These are phyloP conservation scores for Cloeon dipterum DNA, from an alignment of 2,888 invertebrate species.

Conservation along the genomic window DNA sequence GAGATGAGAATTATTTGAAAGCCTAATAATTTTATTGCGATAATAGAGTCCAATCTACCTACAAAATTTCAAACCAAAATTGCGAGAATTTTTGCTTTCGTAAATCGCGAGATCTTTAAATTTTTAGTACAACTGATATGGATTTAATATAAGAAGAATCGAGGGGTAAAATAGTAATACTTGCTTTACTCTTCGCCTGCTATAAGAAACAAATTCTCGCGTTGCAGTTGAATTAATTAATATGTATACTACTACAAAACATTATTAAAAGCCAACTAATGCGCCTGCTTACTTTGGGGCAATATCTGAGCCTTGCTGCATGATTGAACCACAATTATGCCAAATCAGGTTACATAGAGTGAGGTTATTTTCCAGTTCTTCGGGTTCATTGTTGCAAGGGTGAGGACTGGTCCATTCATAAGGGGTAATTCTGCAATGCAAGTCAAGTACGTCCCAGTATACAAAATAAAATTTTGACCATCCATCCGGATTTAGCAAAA, in stretches of 20 bases:
- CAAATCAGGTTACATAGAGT: conserved; percentile 29
- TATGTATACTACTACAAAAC: conserved; percentile 2
- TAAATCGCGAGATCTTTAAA: too few relatives aligned
- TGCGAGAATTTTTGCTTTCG: too few relatives aligned
- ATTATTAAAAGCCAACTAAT: conserved; percentile 20
- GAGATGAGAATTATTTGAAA: background rate
- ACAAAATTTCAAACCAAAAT: conserved; percentile 1
- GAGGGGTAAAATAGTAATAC: too few relatives aligned
- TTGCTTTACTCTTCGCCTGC: background rate
- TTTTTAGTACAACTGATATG: conserved; percentile 3
- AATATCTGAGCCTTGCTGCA: conserved; percentile 29
- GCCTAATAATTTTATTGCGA: background rate
- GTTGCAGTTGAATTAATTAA: conserved; percentile 1
- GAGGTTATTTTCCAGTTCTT: conserved; percentile 28
- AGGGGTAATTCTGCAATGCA: conserved; percentile 20
- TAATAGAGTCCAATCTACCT: conserved; percentile 3
- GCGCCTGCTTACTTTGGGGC: conserved; percentile 20
- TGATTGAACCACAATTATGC: conserved; percentile 30
- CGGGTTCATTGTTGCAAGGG: conserved; percentile 24
- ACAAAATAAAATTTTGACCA: too few relatives aligned
- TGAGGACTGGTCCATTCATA: conserved; percentile 30
- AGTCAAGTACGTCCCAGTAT: too few relatives aligned
- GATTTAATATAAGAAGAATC: too few relatives aligned
- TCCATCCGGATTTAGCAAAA: too few relatives aligned
- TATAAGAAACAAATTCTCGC: conserved; percentile 4